Conservation (phyloP, 2,797 vertebrate genomes). For the Lithobates pipiens region DNA sequence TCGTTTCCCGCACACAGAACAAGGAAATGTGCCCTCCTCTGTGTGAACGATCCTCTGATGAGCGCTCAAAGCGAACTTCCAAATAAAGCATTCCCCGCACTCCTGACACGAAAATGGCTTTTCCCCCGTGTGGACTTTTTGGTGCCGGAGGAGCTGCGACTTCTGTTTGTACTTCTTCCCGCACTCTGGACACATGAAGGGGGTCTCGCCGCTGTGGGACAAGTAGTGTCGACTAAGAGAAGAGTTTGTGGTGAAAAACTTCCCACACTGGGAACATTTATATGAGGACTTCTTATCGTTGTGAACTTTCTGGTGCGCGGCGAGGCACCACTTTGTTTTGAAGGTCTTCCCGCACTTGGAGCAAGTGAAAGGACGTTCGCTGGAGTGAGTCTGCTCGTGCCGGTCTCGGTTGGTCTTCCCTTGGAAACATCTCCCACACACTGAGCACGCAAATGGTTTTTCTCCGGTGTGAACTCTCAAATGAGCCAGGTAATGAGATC, state of each 20-base stretch:
- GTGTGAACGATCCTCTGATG: no score
- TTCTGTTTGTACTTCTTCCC: no score
- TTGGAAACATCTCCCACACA: neutral
- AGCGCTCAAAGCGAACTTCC: no score
- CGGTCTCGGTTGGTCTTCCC: neutral
- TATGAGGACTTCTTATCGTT: neutral
- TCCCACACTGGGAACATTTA: neutral
- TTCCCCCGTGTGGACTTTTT: no score
- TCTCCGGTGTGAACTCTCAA: neutral
- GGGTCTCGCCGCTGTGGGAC: no score
- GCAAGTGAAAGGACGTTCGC: neutral
- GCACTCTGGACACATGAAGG: no score
- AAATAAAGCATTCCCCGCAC: no score
- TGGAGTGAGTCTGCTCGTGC: neutral
- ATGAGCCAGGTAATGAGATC: neutral
- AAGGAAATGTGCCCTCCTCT: no score
- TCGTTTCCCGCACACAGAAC: no score
- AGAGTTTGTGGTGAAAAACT: neutral
- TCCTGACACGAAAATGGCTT: no score
- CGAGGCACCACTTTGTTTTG: neutral
- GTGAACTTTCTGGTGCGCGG: neutral
- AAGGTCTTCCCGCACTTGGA: conserved; percentile 58
- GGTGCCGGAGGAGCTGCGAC: no score
- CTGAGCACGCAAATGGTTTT: neutral
- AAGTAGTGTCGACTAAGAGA: neutral